Base-by-base conservation (phyloP, 2,888 invertebrate genomes). In the Strigamia crassipes region DNA sequence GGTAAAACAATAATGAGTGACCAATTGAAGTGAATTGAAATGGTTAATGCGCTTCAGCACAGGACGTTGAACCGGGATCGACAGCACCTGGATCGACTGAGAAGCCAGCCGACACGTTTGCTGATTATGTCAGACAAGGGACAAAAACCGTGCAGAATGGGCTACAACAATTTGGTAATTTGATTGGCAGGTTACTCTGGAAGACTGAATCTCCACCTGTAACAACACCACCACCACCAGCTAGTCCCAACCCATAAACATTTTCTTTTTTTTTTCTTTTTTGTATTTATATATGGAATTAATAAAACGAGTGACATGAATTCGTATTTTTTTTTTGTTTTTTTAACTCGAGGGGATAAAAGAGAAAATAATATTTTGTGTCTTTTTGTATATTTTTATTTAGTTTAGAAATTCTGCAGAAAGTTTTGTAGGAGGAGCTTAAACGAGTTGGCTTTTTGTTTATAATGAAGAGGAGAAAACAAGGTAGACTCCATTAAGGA, bases 1-100 rank as follows among this genome's bases (percentile, higher is more conserved):
- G 73, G 73, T 73, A 73, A 73, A 73, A 31, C 56, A 56, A 56
- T 56, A 56, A 56, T 27, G 31, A 73, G 73, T 31, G 23, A 31
- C 73, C 31, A 73, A 31, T 73, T 31, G 1, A 73, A 31, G 73
- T 6, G 31, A 31, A 73, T 31, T 73, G 27, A 31, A 73, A 73
- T 73, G 31, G 73, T 27, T 31, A 10, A 10, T 31, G 4, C 31
- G 27, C 27, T 31, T 23, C 27, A 31, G 73, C 73, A 12, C 31
- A 73, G 73, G 73, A 73, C 73, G 73, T 73, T 73, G 27, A 73
- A 73, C 73, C 73, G 1, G 10, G 1, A n/a, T 31, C 73, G 73
- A 31, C 73, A 73, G 73, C n/a, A n/a, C n/a, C 73, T 31, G 73
- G 31, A 73, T 31, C 73, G 27, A 61, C 61, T 21, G 18, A 61